These are phyloP conservation scores for Mormyrus proboscirostris DNA, from an alignment of 2,797 vertebrate species.

Conservation along the genomic window DNA sequence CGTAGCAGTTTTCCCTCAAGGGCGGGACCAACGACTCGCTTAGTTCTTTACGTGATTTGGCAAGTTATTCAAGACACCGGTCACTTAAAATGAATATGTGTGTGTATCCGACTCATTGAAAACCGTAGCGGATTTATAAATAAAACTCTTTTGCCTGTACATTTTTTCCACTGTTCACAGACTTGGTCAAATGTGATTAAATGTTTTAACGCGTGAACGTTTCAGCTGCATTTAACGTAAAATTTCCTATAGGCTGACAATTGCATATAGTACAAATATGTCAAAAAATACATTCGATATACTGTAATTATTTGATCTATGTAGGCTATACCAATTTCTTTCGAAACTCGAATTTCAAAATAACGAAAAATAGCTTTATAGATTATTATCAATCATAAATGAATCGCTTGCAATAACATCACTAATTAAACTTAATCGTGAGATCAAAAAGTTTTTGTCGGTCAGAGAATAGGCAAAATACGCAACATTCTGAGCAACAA, in stretches of 20 bases:
- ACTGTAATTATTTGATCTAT: background rate
- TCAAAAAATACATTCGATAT: background rate
- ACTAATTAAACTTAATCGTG: background rate
- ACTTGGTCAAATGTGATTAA: background rate
- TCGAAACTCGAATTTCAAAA: background rate
- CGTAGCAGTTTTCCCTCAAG: constrained; percentile 24
- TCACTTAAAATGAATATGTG: constrained; percentile 11
- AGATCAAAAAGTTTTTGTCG: background rate
- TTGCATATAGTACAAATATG: background rate
- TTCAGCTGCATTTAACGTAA: background rate
- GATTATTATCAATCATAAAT: background rate
- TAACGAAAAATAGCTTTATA: background rate
- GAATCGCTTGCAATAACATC: background rate
- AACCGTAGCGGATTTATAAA: background rate
- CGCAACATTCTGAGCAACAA: background rate
- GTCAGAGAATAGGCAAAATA: background rate
- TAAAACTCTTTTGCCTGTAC: background rate
- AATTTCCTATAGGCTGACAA: background rate
- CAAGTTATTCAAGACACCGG: constrained; percentile 34
- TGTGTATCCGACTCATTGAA: background rate
- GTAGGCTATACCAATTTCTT: background rate
- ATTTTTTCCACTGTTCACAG: background rate
- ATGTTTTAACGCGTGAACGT: background rate
- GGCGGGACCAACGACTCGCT: constrained; percentile 58
- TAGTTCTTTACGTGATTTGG: constrained; percentile 54